These are phyloP conservation scores for Leucania comma DNA, from an alignment of 2,888 invertebrate species.

Conservation along the genomic window DNA sequence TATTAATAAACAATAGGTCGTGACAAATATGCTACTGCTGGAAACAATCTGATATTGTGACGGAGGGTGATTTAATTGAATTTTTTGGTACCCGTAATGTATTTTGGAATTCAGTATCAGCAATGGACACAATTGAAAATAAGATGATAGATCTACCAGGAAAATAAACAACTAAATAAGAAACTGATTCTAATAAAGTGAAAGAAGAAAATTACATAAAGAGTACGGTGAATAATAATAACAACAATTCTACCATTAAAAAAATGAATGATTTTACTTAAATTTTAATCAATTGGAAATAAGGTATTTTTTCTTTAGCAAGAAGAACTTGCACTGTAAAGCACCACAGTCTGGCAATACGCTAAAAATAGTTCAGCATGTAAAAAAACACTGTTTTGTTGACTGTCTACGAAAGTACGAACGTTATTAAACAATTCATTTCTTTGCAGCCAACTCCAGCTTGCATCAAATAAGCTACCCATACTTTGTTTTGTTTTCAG, in stretches of 20 bases:
- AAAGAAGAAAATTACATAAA: background rate
- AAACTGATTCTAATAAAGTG: background rate
- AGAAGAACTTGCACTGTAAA: background rate
- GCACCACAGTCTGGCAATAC: slow-evolving; percentile 17
- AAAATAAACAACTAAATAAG: background rate
- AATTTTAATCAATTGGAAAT: background rate
- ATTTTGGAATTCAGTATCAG: slow-evolving; percentile 24
- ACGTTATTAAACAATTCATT: slow-evolving; percentile 54
- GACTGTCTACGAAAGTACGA: slow-evolving; percentile 35
- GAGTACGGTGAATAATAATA: no score
- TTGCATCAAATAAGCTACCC: slow-evolving; percentile 39
- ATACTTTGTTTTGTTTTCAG: slow-evolving; percentile 26
- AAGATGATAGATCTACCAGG: background rate
- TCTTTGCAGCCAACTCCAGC: slow-evolving; percentile 25
- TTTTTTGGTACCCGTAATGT: slow-evolving; percentile 66
- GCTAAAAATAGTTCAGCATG: slow-evolving; percentile 3
- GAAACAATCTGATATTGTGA: slow-evolving; percentile 72
- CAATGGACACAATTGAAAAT: slow-evolving; percentile 9
- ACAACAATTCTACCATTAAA: no score
- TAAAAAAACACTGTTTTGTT: background rate
- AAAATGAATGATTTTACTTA: no score
- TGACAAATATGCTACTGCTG: slow-evolving; percentile 75
- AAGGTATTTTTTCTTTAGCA: background rate
- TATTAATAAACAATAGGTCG: slow-evolving; percentile 85
- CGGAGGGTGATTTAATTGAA: slow-evolving; percentile 75